Percentiles rank a stretch among this genome's conserved stretches.
These are phyloP conservation scores for Amiota mariae DNA, from an alignment of 2,888 invertebrate genomes.

Conservation along the genomic window DNA sequence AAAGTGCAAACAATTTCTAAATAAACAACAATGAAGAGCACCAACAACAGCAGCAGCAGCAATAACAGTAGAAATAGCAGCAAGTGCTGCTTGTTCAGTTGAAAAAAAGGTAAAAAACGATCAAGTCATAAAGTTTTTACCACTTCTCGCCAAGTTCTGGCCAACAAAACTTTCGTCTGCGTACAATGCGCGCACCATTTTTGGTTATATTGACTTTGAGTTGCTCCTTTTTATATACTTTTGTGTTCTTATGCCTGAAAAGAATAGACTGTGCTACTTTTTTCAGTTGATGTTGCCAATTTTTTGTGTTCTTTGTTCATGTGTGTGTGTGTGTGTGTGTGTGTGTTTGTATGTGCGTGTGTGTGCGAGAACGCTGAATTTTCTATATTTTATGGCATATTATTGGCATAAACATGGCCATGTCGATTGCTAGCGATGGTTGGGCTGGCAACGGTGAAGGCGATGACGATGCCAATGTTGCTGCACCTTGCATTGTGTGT, in stretches of 20 bases:
- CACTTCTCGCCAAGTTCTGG: slow-evolving; percentile 12
- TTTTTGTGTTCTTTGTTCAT: neutral
- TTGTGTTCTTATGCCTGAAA: neutral
- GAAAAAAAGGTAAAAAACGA: slow-evolving; percentile 21
- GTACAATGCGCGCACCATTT: slow-evolving; percentile 15
- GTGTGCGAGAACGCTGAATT: slow-evolving; percentile 30
- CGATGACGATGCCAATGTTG: neutral
- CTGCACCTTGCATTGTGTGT: slow-evolving; percentile 35
- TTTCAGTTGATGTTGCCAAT: slow-evolving; percentile 5
- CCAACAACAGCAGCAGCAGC: neutral
- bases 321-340: too few relatives aligned
- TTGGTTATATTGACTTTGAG: slow-evolving; percentile 8
- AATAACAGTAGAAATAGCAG: neutral
- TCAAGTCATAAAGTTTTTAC: slow-evolving; percentile 31
- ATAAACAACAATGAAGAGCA: slow-evolving; percentile 21
- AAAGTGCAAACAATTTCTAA: slow-evolving; percentile 30
- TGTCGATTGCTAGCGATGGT: slow-evolving; percentile 44
- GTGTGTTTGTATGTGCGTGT: too few relatives aligned
- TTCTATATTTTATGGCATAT: slow-evolving; percentile 67
- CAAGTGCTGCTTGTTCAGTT: neutral
- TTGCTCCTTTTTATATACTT: neutral
- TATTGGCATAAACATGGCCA: slow-evolving; percentile 67
- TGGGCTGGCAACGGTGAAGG: neutral
- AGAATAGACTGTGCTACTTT: slow-evolving; percentile 2
- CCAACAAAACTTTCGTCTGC: slow-evolving; percentile 17